Evolutionary conservation across 2,113 vertebrate species (phyloP).

Genomic region (Oostethus manadensis): DNA sequence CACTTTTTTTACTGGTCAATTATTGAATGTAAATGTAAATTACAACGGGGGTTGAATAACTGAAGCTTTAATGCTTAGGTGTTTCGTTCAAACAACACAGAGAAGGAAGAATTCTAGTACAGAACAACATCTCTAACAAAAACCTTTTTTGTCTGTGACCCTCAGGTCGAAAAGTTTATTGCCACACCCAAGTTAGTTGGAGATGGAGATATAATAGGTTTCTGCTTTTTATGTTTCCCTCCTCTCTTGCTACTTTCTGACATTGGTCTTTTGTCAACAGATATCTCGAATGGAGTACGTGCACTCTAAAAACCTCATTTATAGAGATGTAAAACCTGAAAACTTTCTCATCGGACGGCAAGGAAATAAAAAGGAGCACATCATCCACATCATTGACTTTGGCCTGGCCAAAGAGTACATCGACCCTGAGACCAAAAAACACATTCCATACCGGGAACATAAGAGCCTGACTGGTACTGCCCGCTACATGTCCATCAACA

Average conservation of each 20-base stretch:
- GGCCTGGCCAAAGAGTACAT: conserved; percentile 98
- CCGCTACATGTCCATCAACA: conserved; percentile 99
- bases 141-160: too few relatives aligned
- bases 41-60: too few relatives aligned
- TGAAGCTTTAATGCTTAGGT: too few relatives aligned
- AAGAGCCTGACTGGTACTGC: conserved; percentile 98
- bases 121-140: too few relatives aligned
- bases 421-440: conserved; percentile 99
- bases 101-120: too few relatives aligned
- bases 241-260: background rate
- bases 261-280: conserved; percentile 60
- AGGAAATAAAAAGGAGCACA: conserved; percentile 95
- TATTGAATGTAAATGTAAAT: too few relatives aligned
- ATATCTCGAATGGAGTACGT: conserved; percentile 98
- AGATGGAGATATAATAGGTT: too few relatives aligned
- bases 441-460: conserved; percentile 98
- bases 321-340: conserved; percentile 97
- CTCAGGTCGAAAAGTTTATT: too few relatives aligned
- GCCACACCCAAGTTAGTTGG: too few relatives aligned
- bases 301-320: conserved; percentile 99
- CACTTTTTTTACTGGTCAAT: too few relatives aligned
- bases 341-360: conserved; percentile 97
- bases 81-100: too few relatives aligned
- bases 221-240: background rate
- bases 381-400: conserved; percentile 99